These are phyloP conservation scores for Trinorchestia longiramus DNA, from an alignment of 1,140 invertebrate species.

Conservation along the genomic window DNA sequence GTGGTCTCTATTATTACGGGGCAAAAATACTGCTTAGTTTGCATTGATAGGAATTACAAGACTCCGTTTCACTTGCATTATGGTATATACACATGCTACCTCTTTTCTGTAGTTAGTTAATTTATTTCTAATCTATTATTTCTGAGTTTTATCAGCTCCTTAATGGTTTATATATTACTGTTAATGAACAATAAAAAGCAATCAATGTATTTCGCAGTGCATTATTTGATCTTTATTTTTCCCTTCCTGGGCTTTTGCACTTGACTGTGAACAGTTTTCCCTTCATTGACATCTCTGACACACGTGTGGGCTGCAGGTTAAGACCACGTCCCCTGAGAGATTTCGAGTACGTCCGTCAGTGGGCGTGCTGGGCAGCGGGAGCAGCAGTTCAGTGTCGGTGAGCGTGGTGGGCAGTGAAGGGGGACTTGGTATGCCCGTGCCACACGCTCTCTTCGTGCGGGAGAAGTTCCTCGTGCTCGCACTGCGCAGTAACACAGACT, in stretches of 20 bases:
- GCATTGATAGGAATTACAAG: too few relatives aligned
- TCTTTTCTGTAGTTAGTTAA: too few relatives aligned
- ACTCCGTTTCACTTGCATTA: too few relatives aligned
- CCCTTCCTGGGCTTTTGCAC: background rate
- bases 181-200: too few relatives aligned
- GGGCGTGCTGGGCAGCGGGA: constrained; percentile 78
- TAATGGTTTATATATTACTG: too few relatives aligned
- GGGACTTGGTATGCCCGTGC: background rate
- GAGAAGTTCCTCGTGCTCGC: constrained; percentile 81
- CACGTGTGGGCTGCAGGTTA: constrained; percentile 76
- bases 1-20: too few relatives aligned
- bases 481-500: constrained; percentile 33
- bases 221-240: too few relatives aligned
- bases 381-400: constrained; percentile 70
- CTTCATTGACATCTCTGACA: background rate
- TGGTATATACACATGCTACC: too few relatives aligned
- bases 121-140: too few relatives aligned
- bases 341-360: constrained; percentile 89
- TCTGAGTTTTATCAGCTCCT: too few relatives aligned
- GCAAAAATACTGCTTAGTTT: too few relatives aligned
- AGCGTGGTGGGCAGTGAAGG: constrained; percentile 73
- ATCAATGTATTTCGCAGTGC: too few relatives aligned
- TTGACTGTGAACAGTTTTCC: background rate
- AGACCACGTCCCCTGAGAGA: constrained; percentile 87
- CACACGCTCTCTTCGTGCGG: constrained; percentile 72